Percentiles rank a stretch among this genome's conserved stretches.
Evolutionary conservation across 1,140 invertebrate species (phyloP).

Genomic region (Homalodisca vitripennis): DNA sequence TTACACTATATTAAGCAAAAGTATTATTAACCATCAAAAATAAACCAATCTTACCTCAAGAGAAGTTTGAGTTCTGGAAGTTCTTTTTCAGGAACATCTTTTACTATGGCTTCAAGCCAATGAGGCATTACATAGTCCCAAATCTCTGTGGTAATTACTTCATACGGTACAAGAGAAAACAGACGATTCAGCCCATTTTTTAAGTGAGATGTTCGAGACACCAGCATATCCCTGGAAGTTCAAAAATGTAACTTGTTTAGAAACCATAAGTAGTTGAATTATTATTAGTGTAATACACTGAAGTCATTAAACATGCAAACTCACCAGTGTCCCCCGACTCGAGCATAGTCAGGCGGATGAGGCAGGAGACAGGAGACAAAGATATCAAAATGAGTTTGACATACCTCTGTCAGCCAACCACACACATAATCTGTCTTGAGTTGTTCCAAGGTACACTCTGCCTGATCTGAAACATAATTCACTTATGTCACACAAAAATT

Average conservation of each 20-base stretch:
- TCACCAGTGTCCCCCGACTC: conserved; percentile 92
- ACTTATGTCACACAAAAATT: no score
- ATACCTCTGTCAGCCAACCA: conserved; percentile 85
- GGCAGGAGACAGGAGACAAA: conserved; percentile 84
- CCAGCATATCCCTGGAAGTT: conserved; percentile 79
- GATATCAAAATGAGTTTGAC: conserved; percentile 82
- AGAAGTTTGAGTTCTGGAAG: conserved; percentile 88
- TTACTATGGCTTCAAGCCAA: conserved; percentile 97
- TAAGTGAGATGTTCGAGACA: conserved; percentile 87
- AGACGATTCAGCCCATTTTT: conserved; percentile 91
- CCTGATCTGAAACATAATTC: conserved; percentile 61
- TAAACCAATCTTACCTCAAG: conserved; percentile 59
- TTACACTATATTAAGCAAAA: not conserved
- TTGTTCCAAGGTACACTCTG: conserved; percentile 83
- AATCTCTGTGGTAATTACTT: conserved; percentile 92
- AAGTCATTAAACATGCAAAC: no score
- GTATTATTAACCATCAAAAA: not conserved
- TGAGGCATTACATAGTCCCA: conserved; percentile 98
- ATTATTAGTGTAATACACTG: not conserved
- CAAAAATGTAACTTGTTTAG: not conserved
- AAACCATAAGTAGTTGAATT: not conserved
- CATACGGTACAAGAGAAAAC: conserved; percentile 96
- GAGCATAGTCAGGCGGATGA: conserved; percentile 84
- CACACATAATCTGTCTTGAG: conserved; percentile 93
- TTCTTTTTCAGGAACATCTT: conserved; percentile 92